Base-by-base conservation (phyloP, 1,140 invertebrate genomes). In the Cotesia glomerata region DNA sequence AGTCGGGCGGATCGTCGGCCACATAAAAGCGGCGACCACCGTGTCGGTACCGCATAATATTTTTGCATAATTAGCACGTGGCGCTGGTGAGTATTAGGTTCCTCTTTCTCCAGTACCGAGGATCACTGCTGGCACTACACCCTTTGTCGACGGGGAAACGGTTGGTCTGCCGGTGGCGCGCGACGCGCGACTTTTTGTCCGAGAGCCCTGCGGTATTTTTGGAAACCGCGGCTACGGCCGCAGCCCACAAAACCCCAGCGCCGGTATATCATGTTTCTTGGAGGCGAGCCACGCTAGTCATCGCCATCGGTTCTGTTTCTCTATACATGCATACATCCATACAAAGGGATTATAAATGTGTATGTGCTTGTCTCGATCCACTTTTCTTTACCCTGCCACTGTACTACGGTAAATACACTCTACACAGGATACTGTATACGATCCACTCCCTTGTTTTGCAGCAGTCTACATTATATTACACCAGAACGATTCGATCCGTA, bases 51-150 rank as follows among this genome's bases (percentile, higher is more conserved):
- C 84, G 76, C 82, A 83, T 85, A 83, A 82, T 86, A 87, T 87
- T 86, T 86, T 86, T 86, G 81, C 84, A 86, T 86, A 87, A 86
- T 87, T 86, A 87, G 82, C 85, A 85, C 83, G 82, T 83, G 83
- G 82, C 83, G 79, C 80, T 83, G 18, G 64, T 45, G 74, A 73
- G 71, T 79, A 78, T 84, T 82, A 81, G 76, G 83, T 86, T 83
- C 80, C 81, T 81, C 77, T 78, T 9, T 11, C 39, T 45, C 39
- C 11, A 7, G 11, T 45, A 45, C 11, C 39, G 7, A 45, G 39
- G 26, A 26, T 26, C 26, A 26, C 39, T 45, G 11, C 39, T 45
- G 11, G 39, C 32, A 49, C 51, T 26, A n/a, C 32, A 34, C 54
- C 32, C 52, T 26, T 45, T 45, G 39, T 45, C 39, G 7, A 7